phyloP scores from a whole-genome alignment of 1,140 invertebrate species.

The Lepidurus couesii region DNA sequence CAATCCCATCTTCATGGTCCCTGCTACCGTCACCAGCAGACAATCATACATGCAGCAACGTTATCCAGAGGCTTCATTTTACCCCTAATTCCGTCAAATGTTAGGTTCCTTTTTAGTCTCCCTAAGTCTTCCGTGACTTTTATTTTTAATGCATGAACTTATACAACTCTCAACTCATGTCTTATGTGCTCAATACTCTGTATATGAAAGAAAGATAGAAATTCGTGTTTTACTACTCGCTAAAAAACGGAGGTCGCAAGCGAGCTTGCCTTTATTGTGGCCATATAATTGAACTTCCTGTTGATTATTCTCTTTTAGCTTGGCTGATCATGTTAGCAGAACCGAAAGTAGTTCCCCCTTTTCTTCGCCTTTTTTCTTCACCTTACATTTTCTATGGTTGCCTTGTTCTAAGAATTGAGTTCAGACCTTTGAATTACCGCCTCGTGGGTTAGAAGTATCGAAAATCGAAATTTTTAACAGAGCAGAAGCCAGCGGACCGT shows the following conservation, averaged over 20 bases:
- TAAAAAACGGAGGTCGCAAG: not conserved
- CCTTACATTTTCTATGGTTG: not conserved
- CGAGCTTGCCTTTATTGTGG: not conserved
- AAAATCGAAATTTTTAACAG: not conserved
- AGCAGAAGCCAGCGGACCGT: not conserved
- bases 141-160: not conserved
- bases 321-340: not conserved
- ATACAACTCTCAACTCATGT: not conserved
- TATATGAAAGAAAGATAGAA: not conserved
- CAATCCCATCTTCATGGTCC: not conserved
- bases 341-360: not conserved
- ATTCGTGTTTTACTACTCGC: not conserved
- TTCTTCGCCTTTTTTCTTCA: not conserved
- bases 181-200: not conserved
- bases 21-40: not conserved
- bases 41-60: not conserved
- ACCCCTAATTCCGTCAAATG: not conserved
- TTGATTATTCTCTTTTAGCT: not conserved
- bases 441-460: not conserved
- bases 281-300: slow-evolving; percentile 3
- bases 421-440: not conserved
- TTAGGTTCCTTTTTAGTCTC: not conserved
- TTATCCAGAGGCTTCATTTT: not conserved
- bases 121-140: not conserved
- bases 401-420: not conserved